Base-by-base conservation (phyloP, 2,797 vertebrate species). In the Cynopterus sphinx region DNA sequence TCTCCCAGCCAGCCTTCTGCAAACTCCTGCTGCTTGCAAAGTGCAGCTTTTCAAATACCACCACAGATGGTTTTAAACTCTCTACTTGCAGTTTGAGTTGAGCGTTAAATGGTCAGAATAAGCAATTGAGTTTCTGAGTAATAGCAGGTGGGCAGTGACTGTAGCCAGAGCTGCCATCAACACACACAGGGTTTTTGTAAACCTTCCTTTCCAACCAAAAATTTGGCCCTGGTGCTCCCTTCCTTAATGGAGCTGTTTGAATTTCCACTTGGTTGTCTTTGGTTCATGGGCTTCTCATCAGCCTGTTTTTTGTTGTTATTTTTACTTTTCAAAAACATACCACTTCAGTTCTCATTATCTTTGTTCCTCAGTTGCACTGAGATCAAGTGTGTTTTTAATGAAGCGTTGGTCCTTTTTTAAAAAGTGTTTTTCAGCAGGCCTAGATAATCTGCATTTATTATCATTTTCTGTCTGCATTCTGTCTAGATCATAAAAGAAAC, bases 241-340 rank as follows among this genome's bases (percentile, higher is more conserved):
- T 53, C 87, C 71, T 36, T 83, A 65, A 39, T 11, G 26, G 65
- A 31, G 75, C 63, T 41, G 3, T 91, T 78, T 71, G 31, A 91
- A 86, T 63, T 90, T 89, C 74, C 67, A 41, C 53, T 74, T 46
- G 11, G 36, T 94, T 90, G 9, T 83, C 74, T 84, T 87, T 65
- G 36, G 53, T 81, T 90, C 5, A 26, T 92, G 87, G 71, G 43
- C 13, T 70, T 92, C 78, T 97, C 97, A 89, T 95, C 89, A 97
- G 96, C 90, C 65, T n/a, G 43, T n/a, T 46, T 46, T 43, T n/a
- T 96, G 71, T 74, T 89, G 75, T 94, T 63, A 77, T 92, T 96
- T 92, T 83, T 86, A 65, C 63, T 98, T 97, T 91, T 91, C 70
- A 90, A 74, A 97, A 97, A 55, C 57, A 90, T 95, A 96, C 88